Base-by-base conservation (phyloP, 1,140 invertebrate genomes). In the Tigriopus japonicus region DNA sequence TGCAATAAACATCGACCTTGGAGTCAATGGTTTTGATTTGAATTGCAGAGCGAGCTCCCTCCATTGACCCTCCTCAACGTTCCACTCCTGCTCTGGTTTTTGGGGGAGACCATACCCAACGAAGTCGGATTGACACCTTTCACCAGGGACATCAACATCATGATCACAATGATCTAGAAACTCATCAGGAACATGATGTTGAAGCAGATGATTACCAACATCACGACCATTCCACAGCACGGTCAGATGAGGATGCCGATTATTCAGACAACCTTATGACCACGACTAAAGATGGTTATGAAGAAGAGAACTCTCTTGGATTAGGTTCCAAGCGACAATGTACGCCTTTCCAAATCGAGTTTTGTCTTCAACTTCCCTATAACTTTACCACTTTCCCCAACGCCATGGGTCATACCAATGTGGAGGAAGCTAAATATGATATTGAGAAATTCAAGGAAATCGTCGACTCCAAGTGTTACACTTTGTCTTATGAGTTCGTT, bases 301-400 rank as follows among this genome's bases (percentile, higher is more conserved):
- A 35, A 35, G 28, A 35, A 35, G 28, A 49, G 5, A 49, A 49
- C 10, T 3, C 45, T 15, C n/a, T 17, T 21, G 45, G n/a, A 17
- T 49, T 21, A 12, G 45, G n/a, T 49, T n/a, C 17, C 24, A 28
- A 54, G 15, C 15, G 85, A 63, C 78, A 77, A 64, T 90, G 87
- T 68, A 74, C 75, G 24, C 73, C 77, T 6, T 59, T 85, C 2
- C 74, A 81, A 49, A 69, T 89, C 0, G 68, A 74, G 1, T 85
- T 87, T 62, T 91, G 87, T 68, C 56, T 52, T 5, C 76, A 77
- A 42, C 71, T 87, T 19, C 75, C 78, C 0, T 86, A 87, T 69
- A 90, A 89, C 67, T 69, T 78, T 1, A 90, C 86, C 0, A 81
- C 85, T 0, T 90, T 87, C 69, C 87, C 87, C 0, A 90, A 91